phyloP scores from a whole-genome alignment of 2,797 vertebrate genomes.

The Tinamus major region DNA sequence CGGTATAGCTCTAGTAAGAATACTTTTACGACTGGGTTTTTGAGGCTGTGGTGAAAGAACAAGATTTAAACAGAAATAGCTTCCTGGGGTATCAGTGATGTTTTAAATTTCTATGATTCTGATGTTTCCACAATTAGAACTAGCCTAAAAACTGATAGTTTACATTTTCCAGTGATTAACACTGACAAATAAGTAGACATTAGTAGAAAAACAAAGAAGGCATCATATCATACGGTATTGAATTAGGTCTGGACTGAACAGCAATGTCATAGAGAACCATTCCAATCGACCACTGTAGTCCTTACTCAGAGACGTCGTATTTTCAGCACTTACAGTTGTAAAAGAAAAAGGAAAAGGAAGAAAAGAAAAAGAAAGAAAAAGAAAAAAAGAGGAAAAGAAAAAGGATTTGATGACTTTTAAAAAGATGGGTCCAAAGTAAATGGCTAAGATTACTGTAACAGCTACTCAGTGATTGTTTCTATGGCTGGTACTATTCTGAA shows the following conservation, averaged over 20 bases:
- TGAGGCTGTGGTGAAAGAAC: neutral
- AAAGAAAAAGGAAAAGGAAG: neutral
- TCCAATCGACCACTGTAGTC: neutral
- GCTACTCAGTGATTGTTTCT: neutral
- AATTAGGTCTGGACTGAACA: neutral
- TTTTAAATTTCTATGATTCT: neutral
- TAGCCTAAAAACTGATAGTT: neutral
- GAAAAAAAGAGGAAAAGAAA: neutral
- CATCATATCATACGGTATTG: neutral
- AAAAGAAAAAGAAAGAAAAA: neutral
- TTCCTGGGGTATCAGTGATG: neutral
- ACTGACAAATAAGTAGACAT: neutral
- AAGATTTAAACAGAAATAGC: neutral
- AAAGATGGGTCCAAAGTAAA: neutral
- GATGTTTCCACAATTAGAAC: neutral
- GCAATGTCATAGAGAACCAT: neutral
- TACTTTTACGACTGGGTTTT: neutral
- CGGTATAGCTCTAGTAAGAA: accelerated
- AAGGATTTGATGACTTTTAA: accelerated
- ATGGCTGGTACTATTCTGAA: neutral
- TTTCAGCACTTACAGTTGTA: neutral
- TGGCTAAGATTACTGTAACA: neutral
- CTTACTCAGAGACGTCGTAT: neutral
- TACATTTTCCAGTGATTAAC: neutral
- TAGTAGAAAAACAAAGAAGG: neutral